Conservation (phyloP, 2,113 vertebrate genomes). For the Malurus cyaneus region DNA sequence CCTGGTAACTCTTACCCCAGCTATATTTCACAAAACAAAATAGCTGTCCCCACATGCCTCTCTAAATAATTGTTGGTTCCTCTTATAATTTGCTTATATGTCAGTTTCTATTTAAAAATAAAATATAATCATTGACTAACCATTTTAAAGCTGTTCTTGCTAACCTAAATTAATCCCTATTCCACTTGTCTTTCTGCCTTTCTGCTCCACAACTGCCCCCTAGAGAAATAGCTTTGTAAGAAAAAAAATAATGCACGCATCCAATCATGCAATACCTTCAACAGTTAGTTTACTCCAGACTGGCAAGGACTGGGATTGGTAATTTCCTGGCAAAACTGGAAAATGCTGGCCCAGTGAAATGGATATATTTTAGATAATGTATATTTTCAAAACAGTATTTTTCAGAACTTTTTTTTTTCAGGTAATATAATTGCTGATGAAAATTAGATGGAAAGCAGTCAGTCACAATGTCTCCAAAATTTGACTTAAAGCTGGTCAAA, state of each 20-base stretch:
- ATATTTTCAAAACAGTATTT: neutral
- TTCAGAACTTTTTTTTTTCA: neutral
- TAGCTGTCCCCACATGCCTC: neutral
- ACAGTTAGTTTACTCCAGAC: neutral
- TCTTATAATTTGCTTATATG: conserved; percentile 23
- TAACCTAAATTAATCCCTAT: conserved; percentile 47
- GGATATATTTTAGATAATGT: neutral
- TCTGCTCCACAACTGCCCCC: conserved; percentile 41
- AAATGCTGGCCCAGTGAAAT: neutral
- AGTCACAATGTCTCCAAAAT: neutral
- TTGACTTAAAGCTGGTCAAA: neutral
- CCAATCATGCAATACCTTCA: neutral
- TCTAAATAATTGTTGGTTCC: conserved; percentile 2
- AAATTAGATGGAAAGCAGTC: neutral
- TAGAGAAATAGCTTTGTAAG: conserved; percentile 19
- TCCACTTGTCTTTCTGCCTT: conserved; percentile 49
- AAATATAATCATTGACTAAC: conserved; percentile 56
- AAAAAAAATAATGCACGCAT: conserved; percentile 1
- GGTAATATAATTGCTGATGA: neutral
- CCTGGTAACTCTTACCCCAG: neutral
- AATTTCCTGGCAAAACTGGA: neutral
- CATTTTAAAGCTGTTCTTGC: conserved; percentile 38
- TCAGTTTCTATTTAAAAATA: conserved; percentile 46
- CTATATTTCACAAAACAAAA: conserved; percentile 1
- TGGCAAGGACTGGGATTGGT: neutral